Percentiles rank a stretch among this genome's conserved stretches.
These are phyloP conservation scores for Amphiprion ocellaris DNA, from an alignment of 2,113 vertebrate genomes.

Conservation along the genomic window DNA sequence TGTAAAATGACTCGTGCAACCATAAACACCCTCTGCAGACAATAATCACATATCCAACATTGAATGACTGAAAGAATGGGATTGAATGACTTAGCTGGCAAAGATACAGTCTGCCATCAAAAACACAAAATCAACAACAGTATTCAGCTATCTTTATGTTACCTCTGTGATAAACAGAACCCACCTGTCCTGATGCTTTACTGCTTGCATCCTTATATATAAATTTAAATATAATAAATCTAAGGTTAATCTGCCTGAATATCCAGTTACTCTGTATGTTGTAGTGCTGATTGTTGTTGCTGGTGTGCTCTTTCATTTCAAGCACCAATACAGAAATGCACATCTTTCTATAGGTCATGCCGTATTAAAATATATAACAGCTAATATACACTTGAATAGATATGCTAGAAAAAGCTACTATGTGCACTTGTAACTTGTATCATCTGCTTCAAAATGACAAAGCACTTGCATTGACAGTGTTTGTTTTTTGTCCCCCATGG, in stretches of 20 bases:
- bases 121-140: neutral
- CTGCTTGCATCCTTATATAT: neutral
- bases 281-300: too few relatives aligned
- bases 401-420: neutral
- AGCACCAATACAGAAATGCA: neutral
- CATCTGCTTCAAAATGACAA: conserved; percentile 11
- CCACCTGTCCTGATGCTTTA: neutral
- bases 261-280: too few relatives aligned
- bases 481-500: conserved; percentile 41
- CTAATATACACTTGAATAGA: neutral
- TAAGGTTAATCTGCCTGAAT: too few relatives aligned
- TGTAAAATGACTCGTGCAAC: neutral
- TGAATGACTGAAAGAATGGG: neutral
- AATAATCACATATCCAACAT: neutral
- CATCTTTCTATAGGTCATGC: neutral
- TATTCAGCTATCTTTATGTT: neutral
- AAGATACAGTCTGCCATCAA: neutral
- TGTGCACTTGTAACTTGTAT: neutral
- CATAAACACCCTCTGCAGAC: neutral
- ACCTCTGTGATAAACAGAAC: too few relatives aligned
- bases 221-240: too few relatives aligned
- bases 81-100: neutral
- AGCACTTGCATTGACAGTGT: conserved; percentile 32
- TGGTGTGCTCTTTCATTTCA: neutral
- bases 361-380: neutral